Base-by-base conservation (phyloP, 1,140 invertebrate genomes). In the Drosophila lowei region DNA sequence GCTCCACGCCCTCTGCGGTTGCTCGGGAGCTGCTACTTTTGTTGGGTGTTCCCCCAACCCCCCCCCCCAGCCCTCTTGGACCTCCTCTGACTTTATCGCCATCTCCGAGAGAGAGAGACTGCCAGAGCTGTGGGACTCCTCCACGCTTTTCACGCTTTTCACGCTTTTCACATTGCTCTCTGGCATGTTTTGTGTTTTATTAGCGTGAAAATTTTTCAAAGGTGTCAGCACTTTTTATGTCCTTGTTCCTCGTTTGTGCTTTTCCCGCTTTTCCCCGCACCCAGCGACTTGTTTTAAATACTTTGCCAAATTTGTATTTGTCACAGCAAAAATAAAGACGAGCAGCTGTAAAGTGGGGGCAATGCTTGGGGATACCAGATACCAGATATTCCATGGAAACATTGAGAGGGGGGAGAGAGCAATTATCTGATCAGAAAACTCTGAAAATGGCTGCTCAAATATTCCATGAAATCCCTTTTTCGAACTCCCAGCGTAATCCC, bases 151-250 rank as follows among this genome's bases (percentile, higher is more conserved):
- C 80, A 76, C 75, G 62, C 62, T 72, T 76, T 83, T 85, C 80
- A 76, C 75, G 79, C 80, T 84, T 55, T 76, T 68, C 60, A 54
- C 72, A 68, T 79, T 65, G 72, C 61, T 66, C 65, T 85, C 65
- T 85, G 80, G 72, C 80, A 80, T 85, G 80, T 80, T 83, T 85
- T 86, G 81, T 86, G 77, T 85, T 85, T 85, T 85, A 85, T 85
- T 86, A 80, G 80, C 80, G 80, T 86, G 80, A 86, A 86, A 77
- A 84, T 85, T 86, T 85, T 85, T 77, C 80, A 85, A 85, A 85
- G 80, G 80, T 85, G 80, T 85, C 80, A 85, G 80, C 80, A 80
- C 49, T 86, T 85, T 85, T 73, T 75, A 70, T 72, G 61, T 67
- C 56, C 64, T 77, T 77, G 58, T 57, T 53, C 70, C 59, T 58